Base-by-base conservation (phyloP, 2,888 invertebrate genomes). In the Clitarchus hookeri region DNA sequence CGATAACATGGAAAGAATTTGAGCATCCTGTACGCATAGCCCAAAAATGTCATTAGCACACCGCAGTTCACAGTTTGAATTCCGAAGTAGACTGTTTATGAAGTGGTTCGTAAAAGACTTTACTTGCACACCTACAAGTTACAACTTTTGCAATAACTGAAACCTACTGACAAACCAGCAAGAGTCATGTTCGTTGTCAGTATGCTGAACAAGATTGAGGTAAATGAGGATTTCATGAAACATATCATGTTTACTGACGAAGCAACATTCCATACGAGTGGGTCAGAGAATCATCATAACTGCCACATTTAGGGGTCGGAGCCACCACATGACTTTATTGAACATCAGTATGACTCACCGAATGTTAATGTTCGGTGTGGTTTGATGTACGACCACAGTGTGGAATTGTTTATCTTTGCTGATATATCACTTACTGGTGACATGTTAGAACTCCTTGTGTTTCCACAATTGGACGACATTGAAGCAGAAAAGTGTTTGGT, bases 141-240 rank as follows among this genome's bases (percentile, higher is more conserved):
- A n/a, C 79, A 79, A n/a, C 79, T n/a, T 79, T 79, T 12, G 79
- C 79, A 79, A n/a, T 13, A 79, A 79, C 12, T 79, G 25, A 23
- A 79, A 79, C 25, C 25, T 79, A 79, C 12, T n/a, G 23, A 79
- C 79, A 79, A n/a, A n/a, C 26, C 12, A 26, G 36, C 12, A 78
- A 79, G n/a, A n/a, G 25, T n/a, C 79, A n/a, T n/a, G 79, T 79
- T 79, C 23, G 79, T 27, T 13, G 79, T 79, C 79, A 19, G 2
- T n/a, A 79, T 79, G 79, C 79, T 79, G 13, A 79, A 79, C 79
- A 79, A 79, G 79, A 79, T 79, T 79, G 25, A 79, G 79, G 79
- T 19, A 79, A 13, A 79, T 79, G 13, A 79, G 27, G 79, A 79
- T 79, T 79, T n/a, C 79, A 11, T 79, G 25, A 36, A 36, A 36